Percentiles rank a stretch among this genome's conserved stretches.
Conservation (phyloP, 2,113 vertebrate species). For the Ictalurus punctatus region DNA sequence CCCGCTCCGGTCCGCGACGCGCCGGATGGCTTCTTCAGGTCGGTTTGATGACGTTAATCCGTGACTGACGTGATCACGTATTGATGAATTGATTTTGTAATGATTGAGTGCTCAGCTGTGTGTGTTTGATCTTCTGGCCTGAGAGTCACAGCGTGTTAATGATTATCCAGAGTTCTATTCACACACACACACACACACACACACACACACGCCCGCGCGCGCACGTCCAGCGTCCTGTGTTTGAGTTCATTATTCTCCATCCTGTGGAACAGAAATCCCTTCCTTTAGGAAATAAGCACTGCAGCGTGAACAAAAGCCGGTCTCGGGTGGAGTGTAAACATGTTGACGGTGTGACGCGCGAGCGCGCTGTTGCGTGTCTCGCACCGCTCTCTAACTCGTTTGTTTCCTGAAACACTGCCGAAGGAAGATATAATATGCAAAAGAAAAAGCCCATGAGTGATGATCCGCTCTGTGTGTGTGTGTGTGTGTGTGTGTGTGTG, state of each 20-base stretch:
- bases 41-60: neutral
- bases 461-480: neutral
- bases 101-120: neutral
- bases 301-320: slow-evolving; percentile 21
- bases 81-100: neutral
- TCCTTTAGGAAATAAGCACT: slow-evolving; percentile 27
- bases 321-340: slow-evolving; percentile 11
- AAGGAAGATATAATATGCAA: slow-evolving; percentile 19
- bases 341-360: neutral
- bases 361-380: neutral
- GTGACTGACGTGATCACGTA: neutral
- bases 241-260: slow-evolving; percentile 5
- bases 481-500: slow-evolving; percentile 22
- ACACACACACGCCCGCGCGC: neutral
- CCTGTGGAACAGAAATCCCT: slow-evolving; percentile 36
- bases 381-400: neutral
- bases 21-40: neutral
- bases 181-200: neutral
- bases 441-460: neutral
- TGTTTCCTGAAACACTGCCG: slow-evolving; percentile 1
- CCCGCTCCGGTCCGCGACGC: neutral
- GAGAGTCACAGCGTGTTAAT: slow-evolving; percentile 4
- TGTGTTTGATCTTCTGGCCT: neutral
- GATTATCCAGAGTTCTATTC: neutral
- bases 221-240: slow-evolving; percentile 1